Percentiles rank a stretch among this genome's conserved stretches.
These are phyloP conservation scores for Cephus rjabovi DNA, from an alignment of 2,888 invertebrate genomes.

Conservation along the genomic window DNA sequence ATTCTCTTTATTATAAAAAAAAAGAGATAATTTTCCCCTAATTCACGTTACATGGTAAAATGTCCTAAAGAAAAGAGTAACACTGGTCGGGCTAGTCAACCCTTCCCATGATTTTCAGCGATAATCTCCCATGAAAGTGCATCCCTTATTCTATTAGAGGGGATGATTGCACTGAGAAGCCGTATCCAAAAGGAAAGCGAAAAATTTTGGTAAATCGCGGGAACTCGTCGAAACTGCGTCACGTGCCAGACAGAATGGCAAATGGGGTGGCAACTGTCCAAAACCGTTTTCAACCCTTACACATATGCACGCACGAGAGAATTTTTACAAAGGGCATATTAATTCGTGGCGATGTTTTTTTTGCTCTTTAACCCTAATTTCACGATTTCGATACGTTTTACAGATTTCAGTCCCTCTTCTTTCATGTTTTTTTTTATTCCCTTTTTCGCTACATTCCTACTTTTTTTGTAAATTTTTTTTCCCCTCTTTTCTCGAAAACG, in stretches of 20 bases:
- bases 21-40: no score
- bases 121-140: no score
- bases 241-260: no score
- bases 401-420: slow-evolving; percentile 35
- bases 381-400: slow-evolving; percentile 51
- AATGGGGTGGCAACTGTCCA: no score
- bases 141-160: no score
- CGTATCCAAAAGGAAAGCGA: slow-evolving; percentile 1
- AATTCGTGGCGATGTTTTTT: slow-evolving; percentile 33
- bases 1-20: no score
- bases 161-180: no score
- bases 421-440: slow-evolving; percentile 14
- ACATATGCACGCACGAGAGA: slow-evolving; percentile 32
- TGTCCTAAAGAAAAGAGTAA: no score
- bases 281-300: slow-evolving; percentile 11
- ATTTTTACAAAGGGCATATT: slow-evolving; percentile 36
- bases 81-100: no score
- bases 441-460: slow-evolving; percentile 20
- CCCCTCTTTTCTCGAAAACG: slow-evolving; percentile 24
- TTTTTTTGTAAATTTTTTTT: slow-evolving; percentile 22
- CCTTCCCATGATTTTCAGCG: no score
- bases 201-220: slow-evolving; percentile 19
- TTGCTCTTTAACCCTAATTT: slow-evolving; percentile 57
- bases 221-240: no score
- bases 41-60: no score